Conservation (phyloP, 1,140 invertebrate species). For the Eubasilissa regina region DNA sequence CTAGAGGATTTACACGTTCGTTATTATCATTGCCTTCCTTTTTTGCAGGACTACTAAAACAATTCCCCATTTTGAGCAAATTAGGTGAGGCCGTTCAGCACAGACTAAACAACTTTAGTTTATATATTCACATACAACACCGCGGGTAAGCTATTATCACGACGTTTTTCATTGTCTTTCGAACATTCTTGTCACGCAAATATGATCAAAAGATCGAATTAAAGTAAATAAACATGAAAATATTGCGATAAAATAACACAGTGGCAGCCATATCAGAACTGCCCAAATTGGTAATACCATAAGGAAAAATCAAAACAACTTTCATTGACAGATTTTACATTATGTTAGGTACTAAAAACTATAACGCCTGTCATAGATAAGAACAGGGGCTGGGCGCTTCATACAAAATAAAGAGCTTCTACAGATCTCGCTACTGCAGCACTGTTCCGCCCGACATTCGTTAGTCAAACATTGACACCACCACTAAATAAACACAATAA, state of each 20-base stretch:
- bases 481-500: too few relatives aligned
- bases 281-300: constrained; percentile 44
- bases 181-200: constrained; percentile 34
- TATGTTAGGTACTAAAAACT: background rate
- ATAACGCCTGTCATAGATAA: background rate
- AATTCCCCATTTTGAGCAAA: constrained; percentile 76
- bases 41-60: constrained; percentile 79
- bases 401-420: too few relatives aligned
- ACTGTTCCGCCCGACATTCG: too few relatives aligned
- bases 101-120: constrained; percentile 44
- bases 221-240: constrained; percentile 54
- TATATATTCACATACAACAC: constrained; percentile 46
- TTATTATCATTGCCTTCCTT: constrained; percentile 77
- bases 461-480: too few relatives aligned
- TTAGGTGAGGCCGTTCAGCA: constrained; percentile 51
- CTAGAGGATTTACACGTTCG: constrained; percentile 76
- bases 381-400: background rate
- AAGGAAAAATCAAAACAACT: constrained; percentile 30
- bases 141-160: constrained; percentile 27
- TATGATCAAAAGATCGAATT: constrained; percentile 38
- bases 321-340: constrained; percentile 41
- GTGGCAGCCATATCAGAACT: constrained; percentile 51
- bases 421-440: too few relatives aligned
- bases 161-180: constrained; percentile 45
- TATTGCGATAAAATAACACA: constrained; percentile 55